These are phyloP conservation scores for Sitodiplosis mosellana DNA, from an alignment of 1,140 invertebrate genomes.

Conservation along the genomic window DNA sequence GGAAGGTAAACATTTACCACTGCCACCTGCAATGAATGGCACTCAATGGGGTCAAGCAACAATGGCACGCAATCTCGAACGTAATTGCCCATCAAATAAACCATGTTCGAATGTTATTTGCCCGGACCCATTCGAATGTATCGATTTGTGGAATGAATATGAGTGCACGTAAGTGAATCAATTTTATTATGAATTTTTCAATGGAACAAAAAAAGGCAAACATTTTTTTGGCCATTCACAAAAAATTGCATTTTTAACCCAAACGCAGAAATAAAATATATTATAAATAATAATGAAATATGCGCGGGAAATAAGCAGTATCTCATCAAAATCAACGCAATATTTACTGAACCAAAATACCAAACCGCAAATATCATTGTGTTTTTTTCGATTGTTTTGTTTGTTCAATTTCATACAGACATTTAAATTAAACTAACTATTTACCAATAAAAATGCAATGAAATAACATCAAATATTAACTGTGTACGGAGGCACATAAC, in stretches of 20 bases:
- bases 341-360: too few relatives aligned
- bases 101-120: constrained; percentile 84
- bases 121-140: constrained; percentile 83
- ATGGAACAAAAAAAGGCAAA: neutral
- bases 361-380: too few relatives aligned
- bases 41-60: constrained; percentile 89
- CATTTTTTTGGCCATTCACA: neutral
- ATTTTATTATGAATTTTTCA: neutral
- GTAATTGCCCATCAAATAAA: constrained; percentile 82
- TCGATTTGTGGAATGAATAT: constrained; percentile 90
- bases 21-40: constrained; percentile 82
- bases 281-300: too few relatives aligned
- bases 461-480: neutral
- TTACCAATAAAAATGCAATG: too few relatives aligned
- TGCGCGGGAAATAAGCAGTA: too few relatives aligned
- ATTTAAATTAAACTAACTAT: too few relatives aligned
- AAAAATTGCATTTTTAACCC: too few relatives aligned
- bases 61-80: constrained; percentile 74
- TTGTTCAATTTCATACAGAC: too few relatives aligned
- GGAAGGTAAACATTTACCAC: constrained; percentile 78
- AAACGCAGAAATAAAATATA: too few relatives aligned
- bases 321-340: too few relatives aligned
- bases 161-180: constrained; percentile 82
- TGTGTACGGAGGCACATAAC: neutral
- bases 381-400: too few relatives aligned